Percentiles rank a stretch among this genome's conserved stretches.
These are phyloP conservation scores for Invenusta paracnida DNA, from an alignment of 2,888 invertebrate species.

Conservation along the genomic window DNA sequence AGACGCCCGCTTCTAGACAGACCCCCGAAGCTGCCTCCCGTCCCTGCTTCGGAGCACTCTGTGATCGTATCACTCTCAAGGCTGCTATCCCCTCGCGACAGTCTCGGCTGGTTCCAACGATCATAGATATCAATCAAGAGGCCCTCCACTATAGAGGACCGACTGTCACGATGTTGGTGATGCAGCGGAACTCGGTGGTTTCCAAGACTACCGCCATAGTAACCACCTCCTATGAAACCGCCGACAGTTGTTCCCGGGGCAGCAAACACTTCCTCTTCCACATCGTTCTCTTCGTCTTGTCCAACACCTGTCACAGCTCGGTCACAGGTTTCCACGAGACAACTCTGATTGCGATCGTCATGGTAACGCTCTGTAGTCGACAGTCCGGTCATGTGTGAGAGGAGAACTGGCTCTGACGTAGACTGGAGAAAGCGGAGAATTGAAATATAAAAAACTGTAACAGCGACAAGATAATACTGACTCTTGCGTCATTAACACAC, in stretches of 20 bases:
- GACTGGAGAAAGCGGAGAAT: background rate
- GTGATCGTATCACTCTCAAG: constrained; percentile 2
- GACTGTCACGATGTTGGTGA: background rate
- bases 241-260: background rate
- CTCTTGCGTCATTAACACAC: no score
- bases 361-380: no score
- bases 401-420: background rate
- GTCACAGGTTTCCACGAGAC: no score
- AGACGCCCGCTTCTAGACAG: background rate
- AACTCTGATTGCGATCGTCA: no score
- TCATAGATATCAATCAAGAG: background rate
- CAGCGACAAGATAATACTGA: no score
- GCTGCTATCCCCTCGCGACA: background rate
- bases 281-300: no score
- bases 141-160: background rate
- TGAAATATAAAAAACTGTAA: no score
- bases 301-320: no score
- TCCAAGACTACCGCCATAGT: no score
- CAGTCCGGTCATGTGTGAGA: background rate
- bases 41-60: background rate
- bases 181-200: no score
- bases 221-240: background rate
- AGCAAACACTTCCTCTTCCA: background rate
- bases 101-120: background rate
- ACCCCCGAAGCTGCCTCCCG: background rate